Evolutionary conservation across 2,888 invertebrate genomes (phyloP).

Genomic region (Neoscelio sp.): DNA sequence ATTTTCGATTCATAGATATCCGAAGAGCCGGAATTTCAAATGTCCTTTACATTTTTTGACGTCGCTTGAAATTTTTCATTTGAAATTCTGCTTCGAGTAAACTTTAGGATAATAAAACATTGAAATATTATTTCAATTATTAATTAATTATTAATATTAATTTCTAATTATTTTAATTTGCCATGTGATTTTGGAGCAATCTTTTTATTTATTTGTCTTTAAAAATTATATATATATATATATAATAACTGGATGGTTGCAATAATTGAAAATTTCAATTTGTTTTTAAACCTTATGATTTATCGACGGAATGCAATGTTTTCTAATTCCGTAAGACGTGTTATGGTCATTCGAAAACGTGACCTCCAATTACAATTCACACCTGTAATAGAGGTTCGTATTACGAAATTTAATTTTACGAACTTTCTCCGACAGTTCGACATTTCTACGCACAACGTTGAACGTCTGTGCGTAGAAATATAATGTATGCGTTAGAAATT

Average conservation of each 20-base stretch:
- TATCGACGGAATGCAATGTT: background rate
- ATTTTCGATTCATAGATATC: conserved; percentile 13
- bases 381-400: conserved; percentile 13
- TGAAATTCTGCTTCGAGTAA: too few species aligned
- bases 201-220: too few species aligned
- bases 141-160: too few species aligned
- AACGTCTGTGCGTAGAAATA: background rate
- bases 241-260: too few species aligned
- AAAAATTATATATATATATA: too few species aligned
- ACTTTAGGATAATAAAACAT: too few species aligned
- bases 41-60: background rate
- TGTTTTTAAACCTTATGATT: conserved; percentile 1
- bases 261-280: too few species aligned
- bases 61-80: background rate
- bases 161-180: too few species aligned
- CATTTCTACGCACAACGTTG: background rate
- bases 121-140: too few species aligned
- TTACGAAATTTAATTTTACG: conserved; percentile 42
- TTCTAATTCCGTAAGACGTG: conserved; percentile 23
- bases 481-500: conserved; percentile 30
- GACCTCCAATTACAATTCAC: conserved; percentile 53
- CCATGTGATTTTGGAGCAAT: too few species aligned
- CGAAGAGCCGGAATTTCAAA: conserved; percentile 4
- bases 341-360: conserved; percentile 25
- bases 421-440: conserved; percentile 34